phyloP scores from a whole-genome alignment of 2,113 vertebrate genomes.

The Epinephelus fuscoguttatus region DNA sequence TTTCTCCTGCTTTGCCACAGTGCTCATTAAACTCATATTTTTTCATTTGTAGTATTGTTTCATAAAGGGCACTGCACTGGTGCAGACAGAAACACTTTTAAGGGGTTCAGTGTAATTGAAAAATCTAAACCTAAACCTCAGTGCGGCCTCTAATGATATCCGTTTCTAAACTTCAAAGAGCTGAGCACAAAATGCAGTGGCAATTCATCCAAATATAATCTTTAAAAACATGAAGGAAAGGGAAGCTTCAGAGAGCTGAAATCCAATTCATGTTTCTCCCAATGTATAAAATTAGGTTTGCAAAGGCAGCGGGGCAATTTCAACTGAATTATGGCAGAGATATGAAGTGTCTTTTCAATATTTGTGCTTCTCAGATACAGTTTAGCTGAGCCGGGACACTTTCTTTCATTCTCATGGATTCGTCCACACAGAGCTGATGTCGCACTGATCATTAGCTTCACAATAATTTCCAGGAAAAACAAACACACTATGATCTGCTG shows the following conservation, averaged over 20 bases:
- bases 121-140: conserved; percentile 20
- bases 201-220: conserved; percentile 19
- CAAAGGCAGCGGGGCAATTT: conserved; percentile 1
- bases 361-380: conserved; percentile 5
- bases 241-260: conserved; percentile 19
- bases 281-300: conserved; percentile 28
- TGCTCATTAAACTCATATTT: conserved; percentile 44
- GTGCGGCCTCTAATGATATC: conserved; percentile 8
- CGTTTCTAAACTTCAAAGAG: conserved; percentile 30
- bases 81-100: neutral
- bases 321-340: neutral
- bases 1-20: conserved; percentile 14
- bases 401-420: neutral
- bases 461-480: neutral
- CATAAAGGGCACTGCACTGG: neutral
- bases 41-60: conserved; percentile 27
- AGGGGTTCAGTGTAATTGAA: conserved; percentile 28
- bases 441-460: neutral
- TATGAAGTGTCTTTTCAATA: conserved; percentile 21
- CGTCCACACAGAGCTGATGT: neutral
- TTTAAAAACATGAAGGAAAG: conserved; percentile 15
- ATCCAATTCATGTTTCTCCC: conserved; percentile 11
- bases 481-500: neutral
- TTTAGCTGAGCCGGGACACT: neutral
- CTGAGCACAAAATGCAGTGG: neutral